These are phyloP conservation scores for Ictidomys tridecemlineatus DNA, from an alignment of 2,113 vertebrate species.

Conservation along the genomic window DNA sequence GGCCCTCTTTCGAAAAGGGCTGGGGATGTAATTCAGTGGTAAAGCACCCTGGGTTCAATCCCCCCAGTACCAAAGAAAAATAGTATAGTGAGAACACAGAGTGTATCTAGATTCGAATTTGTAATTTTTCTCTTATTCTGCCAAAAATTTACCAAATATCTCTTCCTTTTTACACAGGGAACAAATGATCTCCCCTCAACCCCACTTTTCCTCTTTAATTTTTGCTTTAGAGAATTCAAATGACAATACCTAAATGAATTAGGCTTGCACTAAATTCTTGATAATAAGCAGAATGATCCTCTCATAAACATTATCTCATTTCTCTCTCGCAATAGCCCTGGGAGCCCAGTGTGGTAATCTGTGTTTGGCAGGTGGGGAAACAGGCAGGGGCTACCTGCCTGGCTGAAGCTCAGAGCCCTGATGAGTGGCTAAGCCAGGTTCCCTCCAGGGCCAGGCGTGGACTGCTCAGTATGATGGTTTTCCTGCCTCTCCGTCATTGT, in stretches of 20 bases:
- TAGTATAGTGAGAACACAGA: neutral
- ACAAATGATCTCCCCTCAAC: too few species aligned
- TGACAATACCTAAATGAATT: neutral
- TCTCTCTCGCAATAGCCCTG: neutral
- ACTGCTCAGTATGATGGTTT: accelerated
- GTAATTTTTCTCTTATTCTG: neutral
- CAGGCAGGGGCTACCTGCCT: neutral
- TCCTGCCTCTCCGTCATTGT: neutral
- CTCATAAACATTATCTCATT: neutral
- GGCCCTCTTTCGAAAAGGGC: too few species aligned
- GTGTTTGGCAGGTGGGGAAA: neutral
- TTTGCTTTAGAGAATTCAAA: neutral
- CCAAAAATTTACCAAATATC: neutral
- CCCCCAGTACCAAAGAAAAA: too few species aligned
- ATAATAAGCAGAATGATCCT: accelerated
- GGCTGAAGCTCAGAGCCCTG: neutral
- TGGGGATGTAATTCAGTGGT: too few species aligned
- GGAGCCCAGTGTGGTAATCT: neutral
- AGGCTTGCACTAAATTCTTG: neutral
- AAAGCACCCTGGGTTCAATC: too few species aligned
- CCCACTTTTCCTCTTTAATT: neutral
- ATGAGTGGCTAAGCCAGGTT: neutral
- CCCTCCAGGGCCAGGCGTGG: neutral
- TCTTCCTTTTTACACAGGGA: neutral
- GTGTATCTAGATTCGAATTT: neutral